Percentiles rank a stretch among this genome's conserved stretches.
phyloP scores from a whole-genome alignment of 2,113 vertebrate species.

The Tetrao urogallus region DNA sequence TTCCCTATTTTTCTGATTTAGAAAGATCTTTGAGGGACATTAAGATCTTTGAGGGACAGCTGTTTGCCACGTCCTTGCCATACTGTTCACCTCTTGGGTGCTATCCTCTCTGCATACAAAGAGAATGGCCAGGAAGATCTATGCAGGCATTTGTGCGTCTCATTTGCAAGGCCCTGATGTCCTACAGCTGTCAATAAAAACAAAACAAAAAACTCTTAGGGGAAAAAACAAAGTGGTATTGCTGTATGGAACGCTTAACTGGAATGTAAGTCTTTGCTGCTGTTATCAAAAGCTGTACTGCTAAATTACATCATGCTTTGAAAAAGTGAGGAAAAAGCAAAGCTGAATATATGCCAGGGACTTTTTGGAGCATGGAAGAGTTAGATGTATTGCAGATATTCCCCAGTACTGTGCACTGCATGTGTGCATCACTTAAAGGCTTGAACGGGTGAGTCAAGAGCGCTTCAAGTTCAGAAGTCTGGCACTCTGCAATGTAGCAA shows the following conservation, averaged over 20 bases:
- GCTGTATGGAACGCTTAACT: neutral
- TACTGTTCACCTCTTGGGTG: neutral
- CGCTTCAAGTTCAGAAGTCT: neutral
- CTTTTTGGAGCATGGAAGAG: neutral
- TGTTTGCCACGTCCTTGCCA: neutral
- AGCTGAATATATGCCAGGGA: neutral
- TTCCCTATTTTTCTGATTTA: neutral
- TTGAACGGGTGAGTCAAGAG: neutral
- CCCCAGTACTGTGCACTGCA: neutral
- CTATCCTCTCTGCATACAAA: neutral
- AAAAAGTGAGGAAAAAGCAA: neutral
- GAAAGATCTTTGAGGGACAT: neutral
- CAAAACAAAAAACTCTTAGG: neutral
- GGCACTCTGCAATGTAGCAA: neutral
- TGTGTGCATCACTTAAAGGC: neutral
- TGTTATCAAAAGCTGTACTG: neutral
- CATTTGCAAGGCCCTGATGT: neutral
- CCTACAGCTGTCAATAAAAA: neutral
- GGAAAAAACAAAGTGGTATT: neutral
- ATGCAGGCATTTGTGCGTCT: neutral
- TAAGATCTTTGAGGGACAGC: neutral
- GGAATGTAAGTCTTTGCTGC: neutral
- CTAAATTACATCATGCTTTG: neutral
- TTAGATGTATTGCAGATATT: neutral
- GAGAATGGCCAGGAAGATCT: neutral